Percentiles rank a stretch among this genome's conserved stretches.
Evolutionary conservation across 2,888 invertebrate genomes (phyloP).

Genomic region (Germaria angustata): DNA sequence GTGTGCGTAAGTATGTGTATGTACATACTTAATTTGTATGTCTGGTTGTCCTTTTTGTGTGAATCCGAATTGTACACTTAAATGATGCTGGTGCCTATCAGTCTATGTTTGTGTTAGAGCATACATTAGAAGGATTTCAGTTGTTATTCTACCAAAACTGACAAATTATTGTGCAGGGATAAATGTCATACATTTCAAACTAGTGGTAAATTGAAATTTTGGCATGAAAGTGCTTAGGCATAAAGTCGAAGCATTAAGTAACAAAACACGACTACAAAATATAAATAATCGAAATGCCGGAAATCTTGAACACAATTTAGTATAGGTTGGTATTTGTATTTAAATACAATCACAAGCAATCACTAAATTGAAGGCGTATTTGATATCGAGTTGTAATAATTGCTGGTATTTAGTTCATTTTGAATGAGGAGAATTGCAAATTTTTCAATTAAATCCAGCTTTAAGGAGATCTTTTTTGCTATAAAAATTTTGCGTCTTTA

Average conservation of each 20-base stretch:
- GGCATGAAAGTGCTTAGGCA: slow-evolving; percentile 52
- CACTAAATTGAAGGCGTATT: neutral
- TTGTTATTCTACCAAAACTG: slow-evolving; percentile 59
- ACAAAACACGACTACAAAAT: slow-evolving; percentile 16
- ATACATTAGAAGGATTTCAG: slow-evolving; percentile 70
- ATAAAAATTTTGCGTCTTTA: too few relatives aligned
- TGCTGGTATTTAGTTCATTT: neutral
- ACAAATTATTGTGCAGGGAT: slow-evolving; percentile 64
- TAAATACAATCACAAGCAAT: neutral
- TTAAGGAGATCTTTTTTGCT: too few relatives aligned
- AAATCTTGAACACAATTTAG: neutral
- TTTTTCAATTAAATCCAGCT: too few relatives aligned
- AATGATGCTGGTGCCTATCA: slow-evolving; percentile 53
- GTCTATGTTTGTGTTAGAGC: slow-evolving; percentile 61
- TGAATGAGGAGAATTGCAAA: too few relatives aligned
- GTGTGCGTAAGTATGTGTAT: neutral
- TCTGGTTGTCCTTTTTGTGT: neutral
- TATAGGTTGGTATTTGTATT: too few relatives aligned
- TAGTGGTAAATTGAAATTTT: slow-evolving; percentile 65
- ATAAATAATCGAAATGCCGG: neutral
- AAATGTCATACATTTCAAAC: slow-evolving; percentile 60
- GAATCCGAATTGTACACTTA: slow-evolving; percentile 17
- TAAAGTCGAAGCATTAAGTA: slow-evolving; percentile 37
- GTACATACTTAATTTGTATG: neutral
- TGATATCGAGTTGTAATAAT: neutral